phyloP scores from a whole-genome alignment of 2,888 invertebrate species.

The Lacanobia wlatinum region DNA sequence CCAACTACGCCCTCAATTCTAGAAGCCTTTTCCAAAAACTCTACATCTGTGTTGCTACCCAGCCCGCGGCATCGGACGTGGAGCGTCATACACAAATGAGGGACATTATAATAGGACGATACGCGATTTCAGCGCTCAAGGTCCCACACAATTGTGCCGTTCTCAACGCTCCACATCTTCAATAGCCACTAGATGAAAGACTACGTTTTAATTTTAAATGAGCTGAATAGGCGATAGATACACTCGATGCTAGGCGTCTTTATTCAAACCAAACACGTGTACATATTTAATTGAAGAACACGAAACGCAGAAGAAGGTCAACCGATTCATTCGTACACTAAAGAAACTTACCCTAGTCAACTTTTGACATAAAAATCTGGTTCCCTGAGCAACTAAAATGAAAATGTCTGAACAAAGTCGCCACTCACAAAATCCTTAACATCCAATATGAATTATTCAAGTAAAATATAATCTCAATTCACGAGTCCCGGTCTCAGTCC shows the following conservation, averaged over 20 bases:
- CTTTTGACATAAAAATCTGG: slow-evolving; percentile 27
- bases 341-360: slow-evolving; percentile 41
- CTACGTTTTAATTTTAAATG: slow-evolving; percentile 41
- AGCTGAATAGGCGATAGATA: slow-evolving; percentile 13
- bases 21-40: slow-evolving; percentile 24
- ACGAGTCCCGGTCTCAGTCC: slow-evolving; percentile 62
- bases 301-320: not conserved
- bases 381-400: slow-evolving; percentile 10
- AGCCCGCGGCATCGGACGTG: slow-evolving; percentile 65
- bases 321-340: slow-evolving; percentile 5
- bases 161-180: slow-evolving; percentile 68
- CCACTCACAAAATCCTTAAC: slow-evolving; percentile 52
- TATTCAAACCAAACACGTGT: slow-evolving; percentile 22
- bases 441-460: slow-evolving; percentile 67
- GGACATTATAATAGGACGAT: slow-evolving; percentile 72
- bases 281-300: slow-evolving; percentile 22
- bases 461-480: slow-evolving; percentile 68
- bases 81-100: slow-evolving; percentile 71
- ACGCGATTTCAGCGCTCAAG: slow-evolving; percentile 74
- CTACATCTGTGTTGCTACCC: slow-evolving; percentile 41
- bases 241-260: not conserved
- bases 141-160: slow-evolving; percentile 74
- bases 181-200: slow-evolving; percentile 47
- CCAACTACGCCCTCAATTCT: not conserved
- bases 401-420: slow-evolving; percentile 42